Conservation (phyloP, 2,888 invertebrate genomes). For the Neoitamus cyanurus region DNA sequence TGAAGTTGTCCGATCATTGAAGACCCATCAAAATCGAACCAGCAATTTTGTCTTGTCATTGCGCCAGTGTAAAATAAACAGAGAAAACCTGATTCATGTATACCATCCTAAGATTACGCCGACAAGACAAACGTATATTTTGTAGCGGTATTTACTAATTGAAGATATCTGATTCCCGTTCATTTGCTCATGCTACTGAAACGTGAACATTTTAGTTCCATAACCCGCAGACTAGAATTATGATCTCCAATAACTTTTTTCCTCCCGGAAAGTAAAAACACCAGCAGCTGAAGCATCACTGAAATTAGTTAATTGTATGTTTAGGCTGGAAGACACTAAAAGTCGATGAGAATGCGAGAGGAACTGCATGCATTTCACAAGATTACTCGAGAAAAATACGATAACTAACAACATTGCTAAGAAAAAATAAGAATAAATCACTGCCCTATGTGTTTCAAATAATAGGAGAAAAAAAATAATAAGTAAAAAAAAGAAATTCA, state of each 20-base stretch:
- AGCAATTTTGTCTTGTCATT: no score
- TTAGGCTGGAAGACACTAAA: not conserved
- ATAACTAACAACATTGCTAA: slow-evolving; percentile 23
- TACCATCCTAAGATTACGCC: no score
- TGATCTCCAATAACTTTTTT: not conserved
- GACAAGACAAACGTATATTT: no score
- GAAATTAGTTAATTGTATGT: not conserved
- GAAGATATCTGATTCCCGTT: no score
- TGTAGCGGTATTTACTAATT: no score
- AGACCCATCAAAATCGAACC: no score
- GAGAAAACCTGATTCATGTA: no score
- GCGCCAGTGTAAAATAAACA: no score
- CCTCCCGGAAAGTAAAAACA: not conserved
- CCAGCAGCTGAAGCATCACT: not conserved
- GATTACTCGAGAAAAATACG: slow-evolving; percentile 2
- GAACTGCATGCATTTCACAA: slow-evolving; percentile 2
- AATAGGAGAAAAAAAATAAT: slow-evolving; percentile 45
- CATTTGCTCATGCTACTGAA: no score
- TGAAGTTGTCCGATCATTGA: no score
- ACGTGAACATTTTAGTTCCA: no score
- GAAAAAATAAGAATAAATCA: slow-evolving; percentile 49
- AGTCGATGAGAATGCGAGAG: not conserved
- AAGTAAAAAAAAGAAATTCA: slow-evolving; percentile 31
- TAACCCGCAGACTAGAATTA: not conserved
- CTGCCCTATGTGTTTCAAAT: slow-evolving; percentile 55